Evolutionary conservation across 2,113 vertebrate genomes (phyloP), one percentile per base, ranked within the genome.

Genomic region (Catharus minimus): DNA sequence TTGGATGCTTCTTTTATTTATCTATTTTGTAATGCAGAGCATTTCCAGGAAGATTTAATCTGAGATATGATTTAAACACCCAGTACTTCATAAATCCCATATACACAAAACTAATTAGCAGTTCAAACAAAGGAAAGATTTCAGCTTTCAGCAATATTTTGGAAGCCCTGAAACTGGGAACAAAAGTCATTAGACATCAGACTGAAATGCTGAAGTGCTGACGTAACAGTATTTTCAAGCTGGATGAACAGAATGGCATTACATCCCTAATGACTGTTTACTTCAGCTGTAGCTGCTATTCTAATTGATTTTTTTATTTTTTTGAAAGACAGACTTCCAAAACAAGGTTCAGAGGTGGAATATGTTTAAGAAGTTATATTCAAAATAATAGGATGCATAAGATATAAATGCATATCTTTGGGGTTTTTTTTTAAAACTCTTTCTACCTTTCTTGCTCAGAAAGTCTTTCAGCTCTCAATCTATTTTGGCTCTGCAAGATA

Each of bases 221-320:
- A 93, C 80, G 83, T 61, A 91, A 94, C 53, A 72, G 38, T 76
- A 84, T 94, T 96, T 95, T 95, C 86, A 79, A 73, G 92, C 7
- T 92, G 73, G 80, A 72, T 92, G 66, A 85, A 82, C 77, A 84
- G 57, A 90, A 44, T 52, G 57, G 15, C 57, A 88, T 55, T 84
- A 84, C 57, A 36, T 95, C 86, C 65, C 38, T 93, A 91, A 94
- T 83, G 79, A 80, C 68, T 91, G 44, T 86, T 92, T 92, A 72
- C 33, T 72, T 94, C 86, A 86, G 46, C 46, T 68, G 73, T 53
- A 88, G 86, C 38, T 95, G 46, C 58, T 86, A 16, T 72, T 82
- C 50, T 90, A 94, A 93, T 81, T 88, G 66, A 67, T 41, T 65
- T 85, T 79, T 84, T 60, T 44, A 21, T 58, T 50, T 50, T 94